These are phyloP conservation scores for Caenorhabditis plicata DNA, from an alignment of 2,888 invertebrate species.

Conservation along the genomic window DNA sequence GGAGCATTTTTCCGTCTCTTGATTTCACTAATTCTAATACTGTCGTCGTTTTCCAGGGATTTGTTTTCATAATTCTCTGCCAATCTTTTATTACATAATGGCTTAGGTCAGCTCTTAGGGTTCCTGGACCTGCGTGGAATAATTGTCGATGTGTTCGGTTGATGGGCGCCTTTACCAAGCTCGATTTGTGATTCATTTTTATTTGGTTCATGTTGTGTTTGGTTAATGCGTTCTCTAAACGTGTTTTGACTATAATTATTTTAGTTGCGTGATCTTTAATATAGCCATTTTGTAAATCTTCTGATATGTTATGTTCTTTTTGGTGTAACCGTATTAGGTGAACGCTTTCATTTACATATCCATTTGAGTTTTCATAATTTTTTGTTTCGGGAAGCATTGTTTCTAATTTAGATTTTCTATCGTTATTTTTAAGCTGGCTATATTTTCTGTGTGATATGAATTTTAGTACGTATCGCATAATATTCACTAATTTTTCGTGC, in stretches of 20 bases:
- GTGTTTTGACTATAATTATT: not conserved
- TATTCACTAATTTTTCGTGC: too few relatives aligned
- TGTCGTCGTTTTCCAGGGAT: slow-evolving; percentile 2
- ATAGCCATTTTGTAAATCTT: not conserved
- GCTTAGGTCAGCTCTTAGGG: not conserved
- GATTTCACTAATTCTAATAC: slow-evolving; percentile 1
- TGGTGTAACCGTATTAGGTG: not conserved
- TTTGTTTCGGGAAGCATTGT: too few relatives aligned
- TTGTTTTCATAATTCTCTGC: slow-evolving; percentile 1
- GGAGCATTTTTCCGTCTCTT: too few relatives aligned
- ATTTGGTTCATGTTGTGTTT: not conserved
- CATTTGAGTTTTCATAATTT: too few relatives aligned
- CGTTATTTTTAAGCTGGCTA: too few relatives aligned
- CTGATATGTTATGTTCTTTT: not conserved
- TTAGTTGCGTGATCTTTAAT: not conserved
- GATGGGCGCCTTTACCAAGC: not conserved
- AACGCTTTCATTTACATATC: not conserved
- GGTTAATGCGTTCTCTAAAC: not conserved
- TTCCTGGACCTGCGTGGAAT: slow-evolving; percentile 3
- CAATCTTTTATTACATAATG: not conserved
- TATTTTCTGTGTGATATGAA: too few relatives aligned
- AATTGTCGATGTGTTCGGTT: not conserved
- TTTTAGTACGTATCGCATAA: too few relatives aligned
- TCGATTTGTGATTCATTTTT: not conserved
- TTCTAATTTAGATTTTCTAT: too few relatives aligned